phyloP scores from a whole-genome alignment of 2,113 vertebrate species.

The Martes martes region DNA sequence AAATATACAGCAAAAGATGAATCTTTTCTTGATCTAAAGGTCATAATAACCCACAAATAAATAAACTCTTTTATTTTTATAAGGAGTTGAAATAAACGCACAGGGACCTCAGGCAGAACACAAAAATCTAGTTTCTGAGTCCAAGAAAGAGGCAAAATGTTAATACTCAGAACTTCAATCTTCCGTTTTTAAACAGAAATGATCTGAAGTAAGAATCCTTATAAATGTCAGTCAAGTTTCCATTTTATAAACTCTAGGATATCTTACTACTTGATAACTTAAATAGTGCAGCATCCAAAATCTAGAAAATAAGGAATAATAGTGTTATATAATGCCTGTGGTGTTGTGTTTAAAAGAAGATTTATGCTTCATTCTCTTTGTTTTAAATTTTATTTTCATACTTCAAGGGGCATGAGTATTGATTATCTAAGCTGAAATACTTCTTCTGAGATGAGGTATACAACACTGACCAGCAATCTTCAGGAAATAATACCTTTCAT shows the following conservation, averaged over 20 bases:
- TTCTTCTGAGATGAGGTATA: background rate
- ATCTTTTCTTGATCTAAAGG: background rate
- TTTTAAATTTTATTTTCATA: slow-evolving; percentile 32
- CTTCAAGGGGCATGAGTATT: background rate
- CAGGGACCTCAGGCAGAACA: background rate
- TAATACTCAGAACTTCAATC: background rate
- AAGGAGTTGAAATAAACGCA: background rate
- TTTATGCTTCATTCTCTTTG: background rate
- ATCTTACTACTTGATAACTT: background rate
- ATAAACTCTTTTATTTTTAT: background rate
- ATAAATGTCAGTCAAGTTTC: background rate
- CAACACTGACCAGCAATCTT: background rate
- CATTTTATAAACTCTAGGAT: background rate
- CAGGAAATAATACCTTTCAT: slow-evolving; percentile 12
- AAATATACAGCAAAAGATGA: background rate
- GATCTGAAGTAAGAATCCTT: background rate
- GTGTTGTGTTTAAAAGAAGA: background rate
- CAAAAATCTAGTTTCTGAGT: background rate
- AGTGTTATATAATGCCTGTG: background rate
- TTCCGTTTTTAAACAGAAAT: background rate
- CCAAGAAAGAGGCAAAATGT: background rate
- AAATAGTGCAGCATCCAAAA: background rate
- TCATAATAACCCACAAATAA: background rate
- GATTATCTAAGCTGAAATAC: background rate
- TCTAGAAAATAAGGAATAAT: background rate